These are phyloP conservation scores for Hirtodrosophila duncani DNA, from an alignment of 2,888 invertebrate genomes.

Conservation along the genomic window DNA sequence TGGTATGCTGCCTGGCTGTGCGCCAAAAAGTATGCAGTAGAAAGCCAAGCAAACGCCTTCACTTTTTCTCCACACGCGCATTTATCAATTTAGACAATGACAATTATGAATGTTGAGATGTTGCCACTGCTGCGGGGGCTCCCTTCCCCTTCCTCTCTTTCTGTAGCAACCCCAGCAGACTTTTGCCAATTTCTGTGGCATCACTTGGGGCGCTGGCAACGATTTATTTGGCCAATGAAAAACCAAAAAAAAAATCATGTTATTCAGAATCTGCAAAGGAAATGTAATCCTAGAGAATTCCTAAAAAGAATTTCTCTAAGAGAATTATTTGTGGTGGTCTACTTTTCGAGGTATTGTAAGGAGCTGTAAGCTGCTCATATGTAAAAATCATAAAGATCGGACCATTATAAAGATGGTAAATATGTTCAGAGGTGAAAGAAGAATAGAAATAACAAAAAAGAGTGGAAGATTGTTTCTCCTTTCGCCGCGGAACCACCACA, in stretches of 20 bases:
- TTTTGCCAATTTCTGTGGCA: slow-evolving; percentile 16
- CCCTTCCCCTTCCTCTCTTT: not conserved
- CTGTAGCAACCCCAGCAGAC: not conserved
- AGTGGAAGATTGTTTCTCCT: too few species aligned
- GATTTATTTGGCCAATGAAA: slow-evolving; percentile 26
- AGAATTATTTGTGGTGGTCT: too few species aligned
- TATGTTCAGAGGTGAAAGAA: too few species aligned
- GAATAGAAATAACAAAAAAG: too few species aligned
- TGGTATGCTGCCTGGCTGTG: slow-evolving; percentile 21
- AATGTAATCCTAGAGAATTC: too few species aligned
- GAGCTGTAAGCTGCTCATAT: too few species aligned
- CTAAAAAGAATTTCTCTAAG: too few species aligned
- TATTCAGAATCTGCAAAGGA: not conserved
- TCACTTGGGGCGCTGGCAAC: slow-evolving; percentile 1
- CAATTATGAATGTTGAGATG: slow-evolving; percentile 16
- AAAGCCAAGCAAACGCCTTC: slow-evolving; percentile 5
- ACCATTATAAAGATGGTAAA: too few species aligned
- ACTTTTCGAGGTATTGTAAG: too few species aligned
- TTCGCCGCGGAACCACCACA: too few species aligned
- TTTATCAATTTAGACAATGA: slow-evolving; percentile 50
- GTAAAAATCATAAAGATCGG: too few species aligned
- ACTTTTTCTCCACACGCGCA: slow-evolving; percentile 26
- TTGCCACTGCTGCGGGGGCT: not conserved
- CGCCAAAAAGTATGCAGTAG: slow-evolving; percentile 2
- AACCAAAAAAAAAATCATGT: not conserved